These are phyloP conservation scores for Picathartes gymnocephalus DNA, from an alignment of 2,113 vertebrate species.

Conservation along the genomic window DNA sequence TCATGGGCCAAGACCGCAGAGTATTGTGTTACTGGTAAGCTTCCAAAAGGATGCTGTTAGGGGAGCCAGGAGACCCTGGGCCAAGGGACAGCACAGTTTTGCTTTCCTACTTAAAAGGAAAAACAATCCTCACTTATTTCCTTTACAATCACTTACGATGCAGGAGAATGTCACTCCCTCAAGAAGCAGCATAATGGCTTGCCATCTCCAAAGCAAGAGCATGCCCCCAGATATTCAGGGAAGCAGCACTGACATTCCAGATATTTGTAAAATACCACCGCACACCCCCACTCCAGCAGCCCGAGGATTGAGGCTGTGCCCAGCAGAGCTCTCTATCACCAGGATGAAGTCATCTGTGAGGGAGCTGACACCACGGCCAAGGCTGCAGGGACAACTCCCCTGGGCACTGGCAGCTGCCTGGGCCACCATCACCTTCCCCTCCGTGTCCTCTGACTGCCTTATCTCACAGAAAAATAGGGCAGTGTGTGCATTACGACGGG, in stretches of 20 bases:
- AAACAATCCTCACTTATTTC: background rate
- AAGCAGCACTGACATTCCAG: background rate
- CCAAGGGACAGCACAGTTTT: background rate
- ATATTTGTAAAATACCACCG: background rate
- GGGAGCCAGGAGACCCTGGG: background rate
- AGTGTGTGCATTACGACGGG: background rate
- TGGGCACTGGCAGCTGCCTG: background rate
- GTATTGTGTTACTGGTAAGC: background rate
- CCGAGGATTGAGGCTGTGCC: background rate
- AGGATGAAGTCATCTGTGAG: slow-evolving; percentile 57
- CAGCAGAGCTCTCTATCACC: slow-evolving; percentile 21
- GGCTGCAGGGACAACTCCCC: slow-evolving; percentile 7
- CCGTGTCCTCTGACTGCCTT: background rate
- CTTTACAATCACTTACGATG: background rate
- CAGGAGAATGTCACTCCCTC: background rate
- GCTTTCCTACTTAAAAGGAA: background rate
- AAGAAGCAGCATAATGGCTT: background rate
- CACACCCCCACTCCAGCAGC: background rate
- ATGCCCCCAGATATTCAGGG: background rate
- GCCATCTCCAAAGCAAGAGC: background rate
- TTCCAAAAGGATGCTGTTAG: slow-evolving; percentile 5
- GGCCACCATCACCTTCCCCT: background rate
- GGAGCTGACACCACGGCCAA: background rate
- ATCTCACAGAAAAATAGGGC: slow-evolving; percentile 45
- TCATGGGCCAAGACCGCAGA: background rate